These are phyloP conservation scores for Microplitis manilae DNA, from an alignment of 2,888 invertebrate species.

Conservation along the genomic window DNA sequence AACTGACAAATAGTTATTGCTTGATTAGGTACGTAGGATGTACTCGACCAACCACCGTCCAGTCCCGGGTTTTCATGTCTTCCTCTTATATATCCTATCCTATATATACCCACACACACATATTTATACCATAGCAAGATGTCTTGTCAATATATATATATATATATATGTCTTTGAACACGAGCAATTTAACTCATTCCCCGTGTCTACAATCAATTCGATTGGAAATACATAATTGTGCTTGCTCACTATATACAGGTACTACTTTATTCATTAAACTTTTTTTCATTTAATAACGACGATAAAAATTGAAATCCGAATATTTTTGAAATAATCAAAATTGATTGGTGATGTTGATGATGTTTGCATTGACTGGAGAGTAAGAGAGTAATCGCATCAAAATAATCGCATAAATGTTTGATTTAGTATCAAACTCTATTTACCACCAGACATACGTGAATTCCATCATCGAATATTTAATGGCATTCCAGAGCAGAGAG, in stretches of 20 bases:
- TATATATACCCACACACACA: background rate
- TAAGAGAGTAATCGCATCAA: background rate
- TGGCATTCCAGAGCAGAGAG: background rate
- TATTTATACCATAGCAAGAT: conserved; percentile 16
- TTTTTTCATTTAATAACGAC: background rate
- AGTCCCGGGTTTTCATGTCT: conserved; percentile 19
- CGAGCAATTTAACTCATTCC: conserved; percentile 8
- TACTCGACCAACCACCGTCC: conserved; percentile 44
- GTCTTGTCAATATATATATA: conserved; percentile 4
- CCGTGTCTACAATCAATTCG: background rate
- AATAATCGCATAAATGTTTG: background rate
- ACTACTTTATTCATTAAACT: background rate
- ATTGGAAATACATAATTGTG: background rate
- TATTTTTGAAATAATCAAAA: no score
- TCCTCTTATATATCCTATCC: conserved; percentile 2
- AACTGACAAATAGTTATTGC: conserved; percentile 72
- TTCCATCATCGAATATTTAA: background rate
- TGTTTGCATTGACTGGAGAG: background rate
- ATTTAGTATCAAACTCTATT: background rate
- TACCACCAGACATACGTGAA: background rate
- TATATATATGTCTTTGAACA: conserved; percentile 9
- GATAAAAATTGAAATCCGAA: no score
- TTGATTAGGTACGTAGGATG: conserved; percentile 66
- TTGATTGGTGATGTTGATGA: conserved; percentile 5
- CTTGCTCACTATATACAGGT: background rate